Evolutionary conservation across 2,797 vertebrate genomes (phyloP), one percentile per base, ranked within the genome.

Genomic region (Gadopsis marmoratus): DNA sequence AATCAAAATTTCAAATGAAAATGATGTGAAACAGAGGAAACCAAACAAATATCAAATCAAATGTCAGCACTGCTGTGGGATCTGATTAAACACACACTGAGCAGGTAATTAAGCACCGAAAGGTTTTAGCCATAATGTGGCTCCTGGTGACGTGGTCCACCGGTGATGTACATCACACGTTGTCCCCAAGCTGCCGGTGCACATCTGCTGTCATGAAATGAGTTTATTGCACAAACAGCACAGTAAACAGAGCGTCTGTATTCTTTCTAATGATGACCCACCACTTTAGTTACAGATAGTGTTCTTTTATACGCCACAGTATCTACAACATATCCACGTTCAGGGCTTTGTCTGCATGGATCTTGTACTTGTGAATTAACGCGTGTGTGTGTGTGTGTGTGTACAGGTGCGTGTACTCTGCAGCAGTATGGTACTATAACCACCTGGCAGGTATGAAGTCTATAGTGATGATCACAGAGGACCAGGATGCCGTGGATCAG

Each of bases 381-480:
- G 26, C 26, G 26, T 76, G 35, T 78, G 26, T 78, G 19, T 83
- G 54, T 79, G 47, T 74, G 70, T 80, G 35, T 80, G 63, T 78
- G 43, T 77, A 33, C 73, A 99, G 98, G 95, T 97, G 96, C 87
- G 97, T 99, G 87, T 99, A 99, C 89, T 93, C 92, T 4, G 97
- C 97, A 41, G 96, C 97, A 0, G 97, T 96, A 26, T 99, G 98
- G 98, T 99, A 99, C 89, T 95, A 97, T 41, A 92, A 96, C 81
- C 98, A 99, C 93, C 96, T 97, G 84, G 93, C 92, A 60, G 95
- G 96, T 29, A 86, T 93, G 93, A 97, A 95, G 93, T 95, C 97
- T 1, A 73, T 99, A 1, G 95, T 99, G 84, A 97, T 99, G 97
- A 97, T 99, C 86, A 98, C 98, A 3, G 97, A 99, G 84, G 96